These are phyloP conservation scores for Malurus leucopterus DNA, from an alignment of 2,797 vertebrate species.

Conservation along the genomic window DNA sequence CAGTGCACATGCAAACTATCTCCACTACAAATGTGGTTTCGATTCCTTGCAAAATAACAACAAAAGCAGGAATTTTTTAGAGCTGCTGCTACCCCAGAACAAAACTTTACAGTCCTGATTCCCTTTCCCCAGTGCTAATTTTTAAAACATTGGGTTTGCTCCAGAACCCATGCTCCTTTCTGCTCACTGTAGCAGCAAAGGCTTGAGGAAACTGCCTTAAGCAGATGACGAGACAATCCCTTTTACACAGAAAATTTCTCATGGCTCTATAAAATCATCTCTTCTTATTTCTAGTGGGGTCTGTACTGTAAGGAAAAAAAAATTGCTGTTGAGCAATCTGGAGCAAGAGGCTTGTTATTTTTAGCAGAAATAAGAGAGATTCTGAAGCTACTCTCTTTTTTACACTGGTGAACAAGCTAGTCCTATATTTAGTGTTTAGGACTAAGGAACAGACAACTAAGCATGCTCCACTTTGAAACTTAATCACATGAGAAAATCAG, in stretches of 20 bases:
- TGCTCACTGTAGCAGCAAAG: not conserved
- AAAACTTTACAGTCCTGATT: not conserved
- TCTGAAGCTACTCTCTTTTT: not conserved
- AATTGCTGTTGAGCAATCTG: not conserved
- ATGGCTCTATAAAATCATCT: not conserved
- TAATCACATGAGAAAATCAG: not conserved
- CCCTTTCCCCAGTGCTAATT: not conserved
- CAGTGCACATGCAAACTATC: not conserved
- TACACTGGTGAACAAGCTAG: not conserved
- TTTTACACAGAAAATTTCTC: not conserved
- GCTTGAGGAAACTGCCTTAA: not conserved
- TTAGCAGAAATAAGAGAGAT: conserved; percentile 3
- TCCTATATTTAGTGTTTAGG: not conserved
- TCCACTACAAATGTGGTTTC: not conserved
- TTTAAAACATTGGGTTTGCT: not conserved
- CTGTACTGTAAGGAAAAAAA: not conserved
- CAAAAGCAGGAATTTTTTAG: not conserved
- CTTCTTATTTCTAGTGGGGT: not conserved
- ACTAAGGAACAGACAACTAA: not conserved
- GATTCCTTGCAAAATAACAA: not conserved
- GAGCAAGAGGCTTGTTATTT: not conserved
- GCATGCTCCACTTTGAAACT: not conserved
- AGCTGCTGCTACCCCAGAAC: not conserved
- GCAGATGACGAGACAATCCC: not conserved
- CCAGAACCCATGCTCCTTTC: not conserved